Evolutionary conservation across 2,113 vertebrate species (phyloP), one percentile per base, ranked within the genome.

Genomic region (Ploceus nigricollis): DNA sequence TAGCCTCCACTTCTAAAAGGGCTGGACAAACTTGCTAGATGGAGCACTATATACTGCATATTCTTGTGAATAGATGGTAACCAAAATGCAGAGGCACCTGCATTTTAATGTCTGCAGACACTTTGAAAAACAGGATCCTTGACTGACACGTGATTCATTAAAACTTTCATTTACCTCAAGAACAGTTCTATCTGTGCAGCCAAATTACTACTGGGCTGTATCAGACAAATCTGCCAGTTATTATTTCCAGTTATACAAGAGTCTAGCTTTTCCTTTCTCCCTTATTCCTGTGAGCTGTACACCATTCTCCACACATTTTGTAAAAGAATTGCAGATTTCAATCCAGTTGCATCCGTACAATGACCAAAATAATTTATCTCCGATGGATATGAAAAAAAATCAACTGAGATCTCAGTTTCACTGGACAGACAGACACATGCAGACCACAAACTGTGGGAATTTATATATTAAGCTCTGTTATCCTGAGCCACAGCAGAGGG

Each of bases 51-150:
- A 58, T 58, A 64, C 30, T 12, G 0, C 56, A 63, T 2, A 40
- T 77, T 97, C 93, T 81, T 97, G 89, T 96, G 96, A 97, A 95
- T 23, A 91, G 89, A 88, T 51, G 56, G 75, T 76, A 94, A 71
- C 63, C 76, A 92, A 87, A 88, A 89, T 8, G n/a, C 37, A 68
- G 58, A 91, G n/a, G 45, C 35, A 73, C 37, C 78, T 64, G 69
- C 27, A 28, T 71, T 79, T 77, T 48, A 89, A 19, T 71, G 73
- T 50, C 86, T 72, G 37, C 72, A 91, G 69, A 33, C 10, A 42
- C 61, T 78, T 31, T 50, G 87, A 78, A 72, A 83, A 66, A 53
- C 53, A 81, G 57, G 33, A 92, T 83, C 54, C 78, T 81, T 64
- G 61, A 44, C 15, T 47, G 84, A 69, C 25, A 56, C 4, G 4